Percentiles rank a stretch among this genome's conserved stretches.
These are phyloP conservation scores for Drosophila aff. DNA, from an alignment of 1,140 invertebrate species.

Conservation along the genomic window DNA sequence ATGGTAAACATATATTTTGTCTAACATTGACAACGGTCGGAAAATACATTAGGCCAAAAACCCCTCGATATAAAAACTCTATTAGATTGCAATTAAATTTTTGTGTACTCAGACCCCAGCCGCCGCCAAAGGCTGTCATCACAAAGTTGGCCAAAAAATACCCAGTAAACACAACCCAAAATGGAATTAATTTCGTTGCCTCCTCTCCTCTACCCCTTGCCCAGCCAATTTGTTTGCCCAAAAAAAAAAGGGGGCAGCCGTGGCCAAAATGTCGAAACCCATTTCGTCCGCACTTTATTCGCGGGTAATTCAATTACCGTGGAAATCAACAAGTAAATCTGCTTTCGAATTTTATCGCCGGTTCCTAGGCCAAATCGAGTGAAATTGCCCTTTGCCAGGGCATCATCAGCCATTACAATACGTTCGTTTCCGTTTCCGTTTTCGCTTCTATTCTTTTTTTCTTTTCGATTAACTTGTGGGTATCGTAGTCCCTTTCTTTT, in stretches of 20 bases:
- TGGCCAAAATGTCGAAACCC: conserved; percentile 42
- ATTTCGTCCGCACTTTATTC: conserved; percentile 58
- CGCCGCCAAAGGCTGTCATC: neutral
- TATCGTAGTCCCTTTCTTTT: conserved; percentile 17
- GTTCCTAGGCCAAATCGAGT: conserved; percentile 30
- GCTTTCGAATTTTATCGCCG: conserved; percentile 44
- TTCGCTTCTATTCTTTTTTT: neutral
- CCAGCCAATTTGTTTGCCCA: conserved; percentile 22
- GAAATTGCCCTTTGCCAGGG: conserved; percentile 31
- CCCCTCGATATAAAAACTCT: conserved; percentile 31
- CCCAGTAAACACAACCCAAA: conserved; percentile 31
- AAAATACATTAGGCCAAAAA: conserved; percentile 9
- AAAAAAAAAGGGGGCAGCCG: neutral
- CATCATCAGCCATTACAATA: conserved; percentile 1
- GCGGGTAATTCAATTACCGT: conserved; percentile 69
- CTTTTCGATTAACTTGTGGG: conserved; percentile 20
- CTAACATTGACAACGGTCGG: conserved; percentile 12
- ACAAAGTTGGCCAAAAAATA: conserved; percentile 32
- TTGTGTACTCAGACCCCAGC: conserved; percentile 40
- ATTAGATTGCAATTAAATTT: conserved; percentile 62
- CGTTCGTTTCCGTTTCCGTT: conserved; percentile 25
- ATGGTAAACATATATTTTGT: neutral
- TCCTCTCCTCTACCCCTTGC: neutral
- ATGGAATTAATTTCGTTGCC: conserved; percentile 35
- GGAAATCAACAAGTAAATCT: conserved; percentile 77